phyloP scores from a whole-genome alignment of 2,888 invertebrate genomes.

The Adineta ricciae region DNA sequence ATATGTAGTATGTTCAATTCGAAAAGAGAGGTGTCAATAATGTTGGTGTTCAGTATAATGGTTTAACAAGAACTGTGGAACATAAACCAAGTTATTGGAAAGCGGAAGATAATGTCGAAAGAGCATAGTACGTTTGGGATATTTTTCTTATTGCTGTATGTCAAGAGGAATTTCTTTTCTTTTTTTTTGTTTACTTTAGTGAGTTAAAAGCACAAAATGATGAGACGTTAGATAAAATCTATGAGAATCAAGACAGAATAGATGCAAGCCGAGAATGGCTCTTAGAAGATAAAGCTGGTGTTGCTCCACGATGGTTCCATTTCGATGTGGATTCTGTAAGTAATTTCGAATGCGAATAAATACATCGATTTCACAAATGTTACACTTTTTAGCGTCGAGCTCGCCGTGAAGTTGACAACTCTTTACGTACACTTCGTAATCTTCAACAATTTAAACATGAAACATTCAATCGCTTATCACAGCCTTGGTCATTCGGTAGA shows the following conservation, averaged over 20 bases:
- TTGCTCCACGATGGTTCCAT: constrained; percentile 15
- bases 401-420: constrained; percentile 6
- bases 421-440: not conserved
- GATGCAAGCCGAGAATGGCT: constrained; percentile 32
- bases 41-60: constrained; percentile 32
- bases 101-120: constrained; percentile 33
- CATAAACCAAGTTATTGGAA: constrained; percentile 33
- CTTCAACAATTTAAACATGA: constrained; percentile 6
- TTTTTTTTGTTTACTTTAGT: not conserved
- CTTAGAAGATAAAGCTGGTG: constrained; percentile 28
- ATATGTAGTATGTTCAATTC: constrained; percentile 28
- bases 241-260: constrained; percentile 30
- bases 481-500: not conserved
- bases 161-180: not conserved
- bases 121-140: constrained; percentile 28
- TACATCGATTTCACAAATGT: not conserved
- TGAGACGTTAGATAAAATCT: constrained; percentile 32
- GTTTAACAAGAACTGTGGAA: constrained; percentile 26
- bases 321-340: constrained; percentile 21
- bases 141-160: not conserved
- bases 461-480: not conserved
- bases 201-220: constrained; percentile 34
- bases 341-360: not conserved
- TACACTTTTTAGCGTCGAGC: not conserved
- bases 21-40: constrained; percentile 33